Evolutionary conservation across 2,797 vertebrate species (phyloP).

Genomic region (Anguilla pacifica): DNA sequence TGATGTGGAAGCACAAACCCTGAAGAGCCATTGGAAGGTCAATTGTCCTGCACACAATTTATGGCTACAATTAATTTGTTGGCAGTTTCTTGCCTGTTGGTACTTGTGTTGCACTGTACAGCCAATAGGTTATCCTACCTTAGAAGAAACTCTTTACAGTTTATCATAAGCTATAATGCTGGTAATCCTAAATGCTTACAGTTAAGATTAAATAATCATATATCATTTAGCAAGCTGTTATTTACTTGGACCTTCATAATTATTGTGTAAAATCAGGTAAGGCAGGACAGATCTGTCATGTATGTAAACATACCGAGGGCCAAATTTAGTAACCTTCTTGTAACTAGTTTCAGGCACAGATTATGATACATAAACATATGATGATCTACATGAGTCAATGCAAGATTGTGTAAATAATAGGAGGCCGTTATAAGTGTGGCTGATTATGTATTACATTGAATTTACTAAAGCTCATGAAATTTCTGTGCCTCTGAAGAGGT

Average conservation of each 20-base stretch:
- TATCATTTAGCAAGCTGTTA: no score
- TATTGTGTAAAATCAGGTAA: background rate
- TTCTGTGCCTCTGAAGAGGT: no score
- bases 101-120: background rate
- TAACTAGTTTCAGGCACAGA: no score
- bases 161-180: background rate
- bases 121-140: background rate
- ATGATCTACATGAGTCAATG: no score
- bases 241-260: background rate
- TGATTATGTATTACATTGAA: no score
- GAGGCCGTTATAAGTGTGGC: no score
- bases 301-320: background rate
- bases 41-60: background rate
- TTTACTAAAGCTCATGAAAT: no score
- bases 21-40: background rate
- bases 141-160: background rate
- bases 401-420: no score
- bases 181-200: background rate
- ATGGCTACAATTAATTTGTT: background rate
- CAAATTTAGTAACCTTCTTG: no score
- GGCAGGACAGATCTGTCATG: background rate
- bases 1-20: background rate
- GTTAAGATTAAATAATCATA: no score
- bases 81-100: background rate
- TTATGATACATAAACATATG: no score